Evolutionary conservation across 2,888 invertebrate genomes (phyloP), one percentile per base, ranked within the genome.

Genomic region (Cataglyphis altisquamis): DNA sequence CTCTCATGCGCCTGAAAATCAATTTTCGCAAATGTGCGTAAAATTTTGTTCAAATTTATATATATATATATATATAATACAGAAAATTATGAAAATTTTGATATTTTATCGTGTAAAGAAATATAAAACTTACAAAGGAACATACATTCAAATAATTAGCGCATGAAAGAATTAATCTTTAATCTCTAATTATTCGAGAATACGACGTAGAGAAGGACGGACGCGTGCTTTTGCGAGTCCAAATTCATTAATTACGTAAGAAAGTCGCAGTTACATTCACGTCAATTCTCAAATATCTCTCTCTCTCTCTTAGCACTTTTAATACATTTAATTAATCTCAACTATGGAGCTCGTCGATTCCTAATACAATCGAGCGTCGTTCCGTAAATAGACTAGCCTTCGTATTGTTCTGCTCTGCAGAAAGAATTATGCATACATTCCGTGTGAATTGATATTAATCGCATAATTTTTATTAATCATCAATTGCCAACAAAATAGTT

Each of bases 181-280:
- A 32, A 45, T 45, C 45, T 52, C n/a, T 29, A 60, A 78, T 60
- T 18, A 18, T 60, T 78, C 55, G 39, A 55, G 55, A 55, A 39
- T 80, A 80, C 57, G 32, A 57, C 70, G 36, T 60, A 72, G 72
- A 72, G 72, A 60, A 80, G 78, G 78, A 80, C 78, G 78, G 72
- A 80, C 78, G 57, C 78, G 32, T 78, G 32, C 57, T 55, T 77
- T 67, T 68, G 55, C 77, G 55, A 57, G 55, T 77, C 68, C 77
- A 68, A 52, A 45, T 45, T 45, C 41, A 41, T 70, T 39, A 57
- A 78, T 78, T 55, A 70, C 78, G 60, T 78, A 60, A 78, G 77
- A 78, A 68, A 70, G 32, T 41, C 32, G 21, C 32, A 21, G 21
- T n/a, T 52, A 52, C 10, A n/a, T 45, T 70, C 21, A n/a, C 60